phyloP scores from a whole-genome alignment of 2,113 vertebrate species.

The Pleuronectes platessa region DNA sequence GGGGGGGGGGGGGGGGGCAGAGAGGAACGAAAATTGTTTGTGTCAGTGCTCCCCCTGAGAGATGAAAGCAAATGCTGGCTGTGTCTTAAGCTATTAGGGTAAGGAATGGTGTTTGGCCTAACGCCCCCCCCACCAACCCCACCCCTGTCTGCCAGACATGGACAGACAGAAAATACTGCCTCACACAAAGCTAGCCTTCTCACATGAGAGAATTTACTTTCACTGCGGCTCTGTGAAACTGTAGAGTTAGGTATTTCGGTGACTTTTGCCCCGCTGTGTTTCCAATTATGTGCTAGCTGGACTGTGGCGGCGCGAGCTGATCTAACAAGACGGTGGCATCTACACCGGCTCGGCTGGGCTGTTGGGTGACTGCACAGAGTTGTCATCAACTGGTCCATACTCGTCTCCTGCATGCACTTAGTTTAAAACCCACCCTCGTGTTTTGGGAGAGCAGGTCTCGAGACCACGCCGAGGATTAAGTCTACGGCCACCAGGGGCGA shows the following conservation, averaged over 20 bases:
- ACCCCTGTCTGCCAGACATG: slow-evolving; percentile 34
- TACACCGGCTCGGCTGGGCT: background rate
- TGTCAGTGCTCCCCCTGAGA: slow-evolving; percentile 80
- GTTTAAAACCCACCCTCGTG: slow-evolving; percentile 3
- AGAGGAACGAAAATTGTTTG: slow-evolving; percentile 73
- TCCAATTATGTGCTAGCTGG: slow-evolving; percentile 35
- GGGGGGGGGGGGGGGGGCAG: slow-evolving; percentile 19
- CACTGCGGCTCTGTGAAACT: slow-evolving; percentile 9
- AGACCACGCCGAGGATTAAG: background rate
- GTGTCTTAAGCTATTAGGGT: slow-evolving; percentile 81
- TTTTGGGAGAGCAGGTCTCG: background rate
- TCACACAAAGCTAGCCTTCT: slow-evolving; percentile 42
- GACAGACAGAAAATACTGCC: slow-evolving; percentile 47
- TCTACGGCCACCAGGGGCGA: slow-evolving; percentile 12
- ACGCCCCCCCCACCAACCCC: background rate
- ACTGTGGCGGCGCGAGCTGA: slow-evolving; percentile 1
- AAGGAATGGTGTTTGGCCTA: slow-evolving; percentile 44
- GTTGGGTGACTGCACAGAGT: slow-evolving; percentile 8
- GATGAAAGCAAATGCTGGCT: slow-evolving; percentile 81
- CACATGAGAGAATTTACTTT: slow-evolving; percentile 53
- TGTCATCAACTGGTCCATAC: slow-evolving; percentile 26
- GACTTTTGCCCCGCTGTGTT: slow-evolving; percentile 36
- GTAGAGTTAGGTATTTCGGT: slow-evolving; percentile 19
- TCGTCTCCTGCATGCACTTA: slow-evolving; percentile 2
- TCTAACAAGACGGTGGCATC: slow-evolving; percentile 24